Conservation (phyloP, 2,888 invertebrate species). For the Xestia sexstrigata region DNA sequence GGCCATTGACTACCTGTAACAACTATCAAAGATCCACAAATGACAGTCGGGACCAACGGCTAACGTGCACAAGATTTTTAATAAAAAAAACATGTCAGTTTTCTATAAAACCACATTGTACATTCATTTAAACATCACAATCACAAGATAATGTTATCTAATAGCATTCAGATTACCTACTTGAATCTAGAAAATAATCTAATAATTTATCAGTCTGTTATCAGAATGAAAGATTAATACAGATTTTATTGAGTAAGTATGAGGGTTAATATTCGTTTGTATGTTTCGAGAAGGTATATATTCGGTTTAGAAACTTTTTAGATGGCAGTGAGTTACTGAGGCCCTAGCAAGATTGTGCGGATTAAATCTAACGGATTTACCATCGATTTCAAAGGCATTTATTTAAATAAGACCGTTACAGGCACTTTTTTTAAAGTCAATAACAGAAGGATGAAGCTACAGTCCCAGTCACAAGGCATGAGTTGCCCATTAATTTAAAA, state of each 20-base stretch:
- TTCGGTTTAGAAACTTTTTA: neutral
- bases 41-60: no score
- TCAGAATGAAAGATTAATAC: slow-evolving; percentile 24
- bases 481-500: no score
- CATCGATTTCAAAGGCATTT: no score
- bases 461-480: no score
- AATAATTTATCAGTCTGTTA: slow-evolving; percentile 24
- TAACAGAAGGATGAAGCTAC: no score
- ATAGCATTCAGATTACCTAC: slow-evolving; percentile 14
- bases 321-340: neutral
- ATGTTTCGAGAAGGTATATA: neutral
- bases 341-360: neutral
- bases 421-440: no score
- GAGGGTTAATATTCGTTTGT: neutral
- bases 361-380: no score
- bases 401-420: no score
- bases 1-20: no score
- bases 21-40: no score
- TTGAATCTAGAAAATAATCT: slow-evolving; percentile 33
- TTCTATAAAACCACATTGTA: slow-evolving; percentile 3
- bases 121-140: slow-evolving; percentile 32
- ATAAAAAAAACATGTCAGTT: no score
- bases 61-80: no score
- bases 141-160: slow-evolving; percentile 28
- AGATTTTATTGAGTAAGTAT: slow-evolving; percentile 22